Evolutionary conservation across 2,797 vertebrate species (phyloP), one percentile per base, ranked within the genome.

Genomic region (Tokudaia muenninki): DNA sequence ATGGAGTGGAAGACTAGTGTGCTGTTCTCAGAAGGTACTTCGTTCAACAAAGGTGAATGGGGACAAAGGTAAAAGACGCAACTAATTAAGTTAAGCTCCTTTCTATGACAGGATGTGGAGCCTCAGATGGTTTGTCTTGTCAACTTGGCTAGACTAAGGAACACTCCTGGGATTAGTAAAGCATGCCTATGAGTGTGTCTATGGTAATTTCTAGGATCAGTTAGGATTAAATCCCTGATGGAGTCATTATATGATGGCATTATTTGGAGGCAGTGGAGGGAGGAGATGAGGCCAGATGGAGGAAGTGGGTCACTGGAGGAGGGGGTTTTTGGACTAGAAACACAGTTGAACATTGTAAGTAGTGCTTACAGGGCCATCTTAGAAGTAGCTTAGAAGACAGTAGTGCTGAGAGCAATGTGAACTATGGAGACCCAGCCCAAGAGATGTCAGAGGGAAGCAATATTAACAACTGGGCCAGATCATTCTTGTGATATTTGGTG

Each of bases 71-170:
- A 52, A 94, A 95, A 91, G 57, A 44, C 59, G 13, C 21, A 86
- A 65, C 83, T 82, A 65, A n/a, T 91, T 91, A 88, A 74, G 65
- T 65, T 91, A 34, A 81, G 3, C 67, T 10, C 12, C 95, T 92
- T 29, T 26, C n/a, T 65, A 47, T 93, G 72, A 88, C 34, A 65
- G 77, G 41, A 2, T 57, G 34, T 91, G 22, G 87, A 89, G 72
- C 55, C 55, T 61, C 26, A 5, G 55, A 11, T 47, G 29, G 72
- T 14, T 59, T 0, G 0, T 31, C 37, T 77, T 90, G 57, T 89
- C 72, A 77, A 61, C 12, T 57, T 89, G 41, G 26, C 26, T 34
- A 11, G 37, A 61, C 47, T 89, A 24, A 34, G 37, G 75, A 75
- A 24, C 29, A 47, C 87, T 37, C 44, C 17, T 44, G 17, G 11